phyloP scores from a whole-genome alignment of 1,140 invertebrate genomes.

The Colletes latitarsis region DNA sequence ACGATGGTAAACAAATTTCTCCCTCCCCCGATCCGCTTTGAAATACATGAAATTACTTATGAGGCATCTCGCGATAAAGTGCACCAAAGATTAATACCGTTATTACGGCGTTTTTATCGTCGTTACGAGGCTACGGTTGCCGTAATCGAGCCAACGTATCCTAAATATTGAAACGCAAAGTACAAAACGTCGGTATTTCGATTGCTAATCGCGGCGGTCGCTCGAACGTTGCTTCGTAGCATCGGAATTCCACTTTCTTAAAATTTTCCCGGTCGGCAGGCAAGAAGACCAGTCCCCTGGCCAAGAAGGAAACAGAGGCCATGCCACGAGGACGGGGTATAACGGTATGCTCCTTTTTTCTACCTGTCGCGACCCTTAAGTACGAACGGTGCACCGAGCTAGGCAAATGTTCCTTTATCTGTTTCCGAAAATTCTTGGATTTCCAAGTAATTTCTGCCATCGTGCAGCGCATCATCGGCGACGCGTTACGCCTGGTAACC shows the following conservation, averaged over 20 bases:
- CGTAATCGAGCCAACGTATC: too few relatives aligned
- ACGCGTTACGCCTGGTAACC: too few relatives aligned
- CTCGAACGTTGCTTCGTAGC: too few relatives aligned
- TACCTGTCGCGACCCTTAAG: slow-evolving; percentile 45
- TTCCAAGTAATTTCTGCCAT: background rate
- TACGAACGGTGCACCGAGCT: background rate
- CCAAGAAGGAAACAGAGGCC: background rate
- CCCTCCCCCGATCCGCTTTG: background rate
- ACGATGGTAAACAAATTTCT: background rate
- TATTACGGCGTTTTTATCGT: background rate
- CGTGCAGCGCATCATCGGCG: background rate
- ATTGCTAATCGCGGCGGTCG: background rate
- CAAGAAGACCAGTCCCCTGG: too few relatives aligned
- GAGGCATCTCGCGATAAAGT: background rate
- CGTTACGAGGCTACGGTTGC: background rate
- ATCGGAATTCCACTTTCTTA: background rate
- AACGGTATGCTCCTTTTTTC: slow-evolving; percentile 27
- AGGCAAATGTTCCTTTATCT: slow-evolving; percentile 16
- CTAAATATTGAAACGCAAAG: too few relatives aligned
- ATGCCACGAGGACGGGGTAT: background rate
- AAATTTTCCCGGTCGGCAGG: background rate
- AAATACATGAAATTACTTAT: background rate
- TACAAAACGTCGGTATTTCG: background rate
- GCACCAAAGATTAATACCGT: background rate
- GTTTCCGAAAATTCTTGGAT: background rate